Conservation (phyloP, 2,797 vertebrate species). For the Parambassis ranga region DNA sequence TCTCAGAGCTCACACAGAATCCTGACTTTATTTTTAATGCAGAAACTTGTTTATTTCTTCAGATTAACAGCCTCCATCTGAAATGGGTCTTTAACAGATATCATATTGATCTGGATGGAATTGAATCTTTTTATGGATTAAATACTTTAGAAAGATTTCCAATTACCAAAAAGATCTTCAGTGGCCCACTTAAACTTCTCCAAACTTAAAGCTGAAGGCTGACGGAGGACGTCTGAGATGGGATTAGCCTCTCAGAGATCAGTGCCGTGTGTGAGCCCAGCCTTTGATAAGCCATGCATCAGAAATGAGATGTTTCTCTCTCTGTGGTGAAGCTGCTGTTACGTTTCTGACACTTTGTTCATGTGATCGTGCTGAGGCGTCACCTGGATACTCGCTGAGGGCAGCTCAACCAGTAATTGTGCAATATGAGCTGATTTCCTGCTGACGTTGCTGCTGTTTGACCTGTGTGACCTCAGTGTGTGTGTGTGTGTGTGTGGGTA, state of each 20-base stretch:
- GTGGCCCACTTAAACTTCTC: conserved; percentile 1
- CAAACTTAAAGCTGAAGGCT: conserved; percentile 3
- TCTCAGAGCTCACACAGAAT: not conserved
- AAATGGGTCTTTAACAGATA: not conserved
- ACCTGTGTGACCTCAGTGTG: not conserved
- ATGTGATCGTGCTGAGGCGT: not conserved
- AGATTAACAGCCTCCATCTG: not conserved
- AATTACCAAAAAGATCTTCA: not conserved
- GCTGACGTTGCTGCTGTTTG: not conserved
- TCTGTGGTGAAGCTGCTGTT: not conserved
- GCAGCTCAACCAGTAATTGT: conserved; percentile 3
- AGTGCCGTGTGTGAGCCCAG: not conserved
- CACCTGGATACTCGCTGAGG: not conserved
- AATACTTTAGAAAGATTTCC: not conserved
- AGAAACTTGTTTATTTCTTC: not conserved
- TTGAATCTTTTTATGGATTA: not conserved
- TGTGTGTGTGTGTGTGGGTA: not conserved
- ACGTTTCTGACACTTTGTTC: conserved; percentile 10
- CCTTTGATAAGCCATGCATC: conserved; percentile 12
- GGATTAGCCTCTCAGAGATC: conserved; percentile 43
- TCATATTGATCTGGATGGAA: not conserved
- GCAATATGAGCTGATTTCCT: conserved; percentile 40
- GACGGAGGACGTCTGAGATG: conserved; percentile 15
- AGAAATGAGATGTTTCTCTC: conserved; percentile 21
- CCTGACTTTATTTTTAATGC: not conserved